A percentile compares a stretch with the other conserved stretches of the same genome.
phyloP scores from a whole-genome alignment of 2,113 vertebrate species.

The Toxostoma redivivum region DNA sequence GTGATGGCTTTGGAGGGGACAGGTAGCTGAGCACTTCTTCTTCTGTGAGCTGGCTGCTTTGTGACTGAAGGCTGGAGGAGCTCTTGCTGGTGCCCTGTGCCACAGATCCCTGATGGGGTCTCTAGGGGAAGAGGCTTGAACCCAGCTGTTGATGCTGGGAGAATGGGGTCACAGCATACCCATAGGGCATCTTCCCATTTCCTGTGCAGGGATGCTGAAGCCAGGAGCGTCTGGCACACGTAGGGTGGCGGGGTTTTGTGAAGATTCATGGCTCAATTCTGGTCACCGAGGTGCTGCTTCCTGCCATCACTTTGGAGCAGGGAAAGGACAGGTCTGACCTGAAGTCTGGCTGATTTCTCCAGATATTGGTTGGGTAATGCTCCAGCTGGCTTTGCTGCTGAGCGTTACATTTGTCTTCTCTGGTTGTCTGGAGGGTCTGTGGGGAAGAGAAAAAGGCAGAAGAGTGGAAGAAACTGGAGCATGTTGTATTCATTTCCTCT shows the following conservation, averaged over 20 bases:
- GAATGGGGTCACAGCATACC: neutral
- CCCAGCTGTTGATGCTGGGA: neutral
- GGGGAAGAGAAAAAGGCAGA: neutral
- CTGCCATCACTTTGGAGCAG: neutral
- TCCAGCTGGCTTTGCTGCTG: neutral
- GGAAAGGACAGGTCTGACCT: neutral
- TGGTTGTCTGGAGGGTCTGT: neutral
- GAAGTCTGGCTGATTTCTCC: neutral
- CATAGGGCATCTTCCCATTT: neutral
- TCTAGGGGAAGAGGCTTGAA: neutral
- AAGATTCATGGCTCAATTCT: neutral
- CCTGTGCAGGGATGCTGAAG: neutral
- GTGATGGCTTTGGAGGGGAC: neutral
- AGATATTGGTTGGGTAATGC: neutral
- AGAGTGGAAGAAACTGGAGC: constrained; percentile 24
- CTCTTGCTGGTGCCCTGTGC: neutral
- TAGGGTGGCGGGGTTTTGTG: neutral
- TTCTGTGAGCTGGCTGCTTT: neutral
- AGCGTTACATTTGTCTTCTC: neutral
- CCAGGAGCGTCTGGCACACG: fast-evolving
- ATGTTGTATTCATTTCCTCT: neutral
- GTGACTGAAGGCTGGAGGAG: neutral
- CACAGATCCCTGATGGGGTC: fast-evolving
- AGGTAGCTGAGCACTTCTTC: neutral
- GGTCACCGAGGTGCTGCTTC: neutral